Percentiles rank a stretch among this genome's conserved stretches.
Evolutionary conservation across 2,888 invertebrate genomes (phyloP).

Genomic region (Junonia oenone): DNA sequence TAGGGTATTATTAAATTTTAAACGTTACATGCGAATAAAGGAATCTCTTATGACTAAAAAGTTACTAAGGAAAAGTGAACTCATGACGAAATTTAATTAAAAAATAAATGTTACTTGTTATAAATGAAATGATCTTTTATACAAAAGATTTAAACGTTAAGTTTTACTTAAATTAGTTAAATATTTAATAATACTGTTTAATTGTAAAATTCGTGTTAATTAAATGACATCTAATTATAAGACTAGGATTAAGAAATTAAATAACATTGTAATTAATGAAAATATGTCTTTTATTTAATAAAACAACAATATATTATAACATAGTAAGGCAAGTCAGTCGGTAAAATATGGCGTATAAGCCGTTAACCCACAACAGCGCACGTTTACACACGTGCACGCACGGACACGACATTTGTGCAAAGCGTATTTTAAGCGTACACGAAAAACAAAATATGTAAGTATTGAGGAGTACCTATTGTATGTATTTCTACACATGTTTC

Average conservation of each 20-base stretch:
- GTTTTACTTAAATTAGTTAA: no score
- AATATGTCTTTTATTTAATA: slow-evolving; percentile 46
- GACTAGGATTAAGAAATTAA: slow-evolving; percentile 13
- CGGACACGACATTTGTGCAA: neutral
- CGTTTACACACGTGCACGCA: neutral
- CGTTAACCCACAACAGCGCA: neutral
- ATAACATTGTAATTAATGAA: slow-evolving; percentile 14
- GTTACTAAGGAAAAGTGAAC: no score
- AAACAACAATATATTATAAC: slow-evolving; percentile 31
- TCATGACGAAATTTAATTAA: no score
- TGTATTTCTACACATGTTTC: no score
- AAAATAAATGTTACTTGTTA: no score
- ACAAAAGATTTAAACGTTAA: no score
- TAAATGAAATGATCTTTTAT: no score
- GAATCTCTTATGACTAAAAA: no score
- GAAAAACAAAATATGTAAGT: no score
- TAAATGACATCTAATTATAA: neutral
- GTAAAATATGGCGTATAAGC: slow-evolving; percentile 10
- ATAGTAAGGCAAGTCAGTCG: slow-evolving; percentile 22
- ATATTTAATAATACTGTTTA: neutral
- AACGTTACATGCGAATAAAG: no score
- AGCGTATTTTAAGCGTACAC: neutral
- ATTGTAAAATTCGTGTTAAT: neutral
- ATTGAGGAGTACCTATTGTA: no score
- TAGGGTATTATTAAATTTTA: no score